Percentiles rank a stretch among this genome's conserved stretches.
These are phyloP conservation scores for Megalops cyprinoides DNA, from an alignment of 2,797 vertebrate species.

Conservation along the genomic window DNA sequence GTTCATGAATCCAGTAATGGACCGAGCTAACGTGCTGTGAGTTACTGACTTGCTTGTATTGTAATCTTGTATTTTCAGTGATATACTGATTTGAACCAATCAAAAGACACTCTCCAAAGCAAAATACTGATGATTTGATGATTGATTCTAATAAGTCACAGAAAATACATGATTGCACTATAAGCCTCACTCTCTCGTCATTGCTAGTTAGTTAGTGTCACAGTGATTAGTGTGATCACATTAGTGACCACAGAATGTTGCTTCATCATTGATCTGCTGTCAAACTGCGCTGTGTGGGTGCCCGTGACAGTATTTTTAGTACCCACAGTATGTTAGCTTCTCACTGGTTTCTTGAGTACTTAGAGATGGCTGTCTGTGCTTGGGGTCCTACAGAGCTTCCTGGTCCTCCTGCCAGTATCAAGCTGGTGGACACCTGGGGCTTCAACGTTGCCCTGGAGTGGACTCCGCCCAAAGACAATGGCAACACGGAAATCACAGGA, in stretches of 20 bases:
- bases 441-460: slow-evolving; percentile 95
- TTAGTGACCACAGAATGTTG: too few species aligned
- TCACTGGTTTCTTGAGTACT: background rate
- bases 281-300: background rate
- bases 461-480: slow-evolving; percentile 80
- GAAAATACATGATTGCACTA: background rate
- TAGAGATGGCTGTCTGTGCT: background rate
- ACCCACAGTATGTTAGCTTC: too few species aligned
- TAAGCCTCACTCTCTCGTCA: background rate
- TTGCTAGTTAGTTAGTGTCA: too few species aligned
- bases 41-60: too few species aligned
- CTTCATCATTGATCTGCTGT: too few species aligned
- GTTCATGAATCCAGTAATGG: background rate
- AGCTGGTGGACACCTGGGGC: slow-evolving; percentile 90
- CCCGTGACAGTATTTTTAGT: background rate
- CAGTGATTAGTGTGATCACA: too few species aligned
- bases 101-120: background rate
- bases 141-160: background rate
- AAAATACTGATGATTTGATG: too few species aligned
- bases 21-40: too few species aligned
- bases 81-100: too few species aligned
- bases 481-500: slow-evolving; percentile 91
- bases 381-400: slow-evolving; percentile 80
- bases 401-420: slow-evolving; percentile 80
- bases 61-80: too few species aligned